Conservation (phyloP, 92 coral and sea anemone genomes). For the Galaxea fascicularis region DNA sequence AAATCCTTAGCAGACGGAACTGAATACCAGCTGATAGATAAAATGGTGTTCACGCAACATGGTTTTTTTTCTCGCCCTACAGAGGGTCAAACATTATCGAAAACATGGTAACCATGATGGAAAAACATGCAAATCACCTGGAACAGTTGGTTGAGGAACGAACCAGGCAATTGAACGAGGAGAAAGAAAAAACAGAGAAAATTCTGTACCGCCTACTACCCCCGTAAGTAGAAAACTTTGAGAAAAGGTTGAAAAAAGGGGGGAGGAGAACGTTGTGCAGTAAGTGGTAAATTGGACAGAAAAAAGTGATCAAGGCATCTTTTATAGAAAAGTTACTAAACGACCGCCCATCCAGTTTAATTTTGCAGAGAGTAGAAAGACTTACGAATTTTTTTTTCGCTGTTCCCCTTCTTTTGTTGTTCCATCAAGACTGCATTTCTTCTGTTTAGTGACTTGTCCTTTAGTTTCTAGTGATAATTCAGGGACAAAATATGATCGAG, state of each 20-base stretch:
- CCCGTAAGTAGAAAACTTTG: conserved; percentile 25
- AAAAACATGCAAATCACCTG: conserved; percentile 87
- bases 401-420: too few relatives aligned
- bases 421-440: too few relatives aligned
- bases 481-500: too few relatives aligned
- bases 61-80: not conserved
- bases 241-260: not conserved
- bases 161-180: conserved; percentile 83
- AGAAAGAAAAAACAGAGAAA: conserved; percentile 85
- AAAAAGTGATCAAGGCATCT: not conserved
- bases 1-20: too few relatives aligned
- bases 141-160: conserved; percentile 86
- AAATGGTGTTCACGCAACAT: not conserved
- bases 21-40: too few relatives aligned
- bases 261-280: not conserved
- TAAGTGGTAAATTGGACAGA: not conserved
- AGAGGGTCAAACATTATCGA: conserved; percentile 84
- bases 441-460: too few relatives aligned
- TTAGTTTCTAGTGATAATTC: too few relatives aligned
- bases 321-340: too few relatives aligned
- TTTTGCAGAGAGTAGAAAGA: too few relatives aligned
- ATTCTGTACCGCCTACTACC: conserved; percentile 70
- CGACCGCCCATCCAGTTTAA: too few relatives aligned
- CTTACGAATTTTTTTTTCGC: too few relatives aligned
- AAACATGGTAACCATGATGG: conserved; percentile 92